Base-by-base conservation (phyloP, 2,888 invertebrate genomes). In the Lasioglossum lativentre region DNA sequence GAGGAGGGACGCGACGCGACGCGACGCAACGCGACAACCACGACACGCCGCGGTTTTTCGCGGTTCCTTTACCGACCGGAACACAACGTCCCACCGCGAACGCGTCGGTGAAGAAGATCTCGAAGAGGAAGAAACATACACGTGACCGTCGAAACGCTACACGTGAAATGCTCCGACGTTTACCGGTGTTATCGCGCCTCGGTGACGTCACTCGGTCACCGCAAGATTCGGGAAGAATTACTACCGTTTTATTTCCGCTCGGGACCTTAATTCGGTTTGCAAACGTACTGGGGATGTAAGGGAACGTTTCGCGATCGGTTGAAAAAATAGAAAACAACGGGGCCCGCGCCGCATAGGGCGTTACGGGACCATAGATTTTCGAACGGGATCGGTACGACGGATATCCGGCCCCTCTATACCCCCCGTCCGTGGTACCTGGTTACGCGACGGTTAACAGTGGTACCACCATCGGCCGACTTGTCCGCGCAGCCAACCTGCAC, bases 401-500 rank as follows among this genome's bases (percentile, higher is more conserved):
- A 70, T 6, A 70, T 70, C 19, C 40, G 23, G 70, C 10, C 12
- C n/a, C 70, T 70, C 38, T 40, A n/a, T n/a, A 40, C 34, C 34
- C 66, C 66, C n/a, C 10, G 23, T 68, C 70, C n/a, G 10, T n/a
- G 66, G 81, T 84, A 81, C 66, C 85, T 75, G 52, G 71, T 52
- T 52, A 75, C 34, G 77, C 66, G 56, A 73, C 70, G 66, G 23
- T 74, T 73, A 40, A 47, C 85, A 73, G 12, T 71, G 76, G 40
- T 42, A 75, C 80, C 45, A 85, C 74, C 38, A 45, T 23, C 74
- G 74, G 34, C 59, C 47, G 70, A 23, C 78, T 56, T 73, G 66
- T 63, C 77, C 40, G 78, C 56, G 90, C 90, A 88, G 89, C 89
- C 90, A 90, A 91, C 91, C 88, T 90, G 77, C 81, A 87, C 85